Evolutionary conservation across 2,113 vertebrate species (phyloP), one percentile per base, ranked within the genome.

Genomic region (Nesospiza acunhae): DNA sequence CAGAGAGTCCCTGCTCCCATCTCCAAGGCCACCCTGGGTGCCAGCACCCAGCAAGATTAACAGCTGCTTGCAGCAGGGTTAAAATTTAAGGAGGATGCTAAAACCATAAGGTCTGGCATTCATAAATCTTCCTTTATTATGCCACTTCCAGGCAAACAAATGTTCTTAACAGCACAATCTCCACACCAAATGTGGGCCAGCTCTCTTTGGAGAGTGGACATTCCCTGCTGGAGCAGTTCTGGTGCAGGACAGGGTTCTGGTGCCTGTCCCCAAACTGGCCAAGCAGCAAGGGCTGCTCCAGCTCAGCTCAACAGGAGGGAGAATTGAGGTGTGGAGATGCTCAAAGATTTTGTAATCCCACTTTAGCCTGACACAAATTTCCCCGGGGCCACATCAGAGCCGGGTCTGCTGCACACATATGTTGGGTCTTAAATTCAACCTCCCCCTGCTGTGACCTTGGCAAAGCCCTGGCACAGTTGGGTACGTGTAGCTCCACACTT

Each of bases 401-500:
- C 8, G 35, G 68, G 31, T 67, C 52, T 84, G 58, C 37, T 22
- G 77, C 68, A 50, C 37, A 39, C 33, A 2, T 23, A 21, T 23
- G 68, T 14, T n/a, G 53, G 67, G 56, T 70, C 55, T 60, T 46
- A 70, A 79, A 64, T 76, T 42, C 68, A 80, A 68, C 63, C 49
- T 89, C 31, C 6, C n/a, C 42, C 55, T 1, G 24, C 42, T 0
- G 1, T 0, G 2, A 50, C 15, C 74, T 28, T 2, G 0, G 58
- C 55, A 64, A 28, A 86, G 60, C 76, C 46, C 19, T 0, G 1
- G 18, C 55, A 9, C 4, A 2, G 59, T 1, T 33, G 37, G 56
- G 42, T 8, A 2, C 0, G 0, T 42, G 58, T 0, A 84, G n/a
- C 42, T 84, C 73, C 52, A 18, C 0, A 0, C 22, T 59, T 12